Evolutionary conservation across 2,797 vertebrate genomes (phyloP), one percentile per base, ranked within the genome.

Genomic region (Mormyrops boulengeri): DNA sequence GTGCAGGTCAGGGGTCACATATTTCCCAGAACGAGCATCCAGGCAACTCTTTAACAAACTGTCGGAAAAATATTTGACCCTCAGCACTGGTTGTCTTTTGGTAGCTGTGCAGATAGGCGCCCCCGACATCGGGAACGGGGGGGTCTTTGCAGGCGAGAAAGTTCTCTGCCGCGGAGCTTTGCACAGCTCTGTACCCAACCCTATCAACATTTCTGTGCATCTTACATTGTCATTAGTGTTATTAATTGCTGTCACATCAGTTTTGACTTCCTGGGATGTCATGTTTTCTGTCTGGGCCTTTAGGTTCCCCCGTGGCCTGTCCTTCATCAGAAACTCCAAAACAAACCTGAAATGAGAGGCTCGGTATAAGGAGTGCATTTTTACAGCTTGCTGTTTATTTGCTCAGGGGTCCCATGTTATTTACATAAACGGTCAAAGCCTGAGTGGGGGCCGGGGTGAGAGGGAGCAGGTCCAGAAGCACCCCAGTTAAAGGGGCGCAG

Each of bases 1-100:
- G 14, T 0, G 84, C 14, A 0, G 87, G 80, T 93, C 91, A 93
- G 66, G 91, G 91, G 92, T 94, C 90, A 38, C 92, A 92, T 91
- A 91, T 93, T 95, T 94, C 93, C 94, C 92, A 93, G 92, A 92
- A 91, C 87, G 89, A 85, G 89, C 90, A 88, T 92, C 92, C 91
- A 89, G 91, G 89, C 62, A 1, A 55, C 90, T 92, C 92, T 92
- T 94, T 94, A 93, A 90, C 94, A 94, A 92, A 93, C 89, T 92
- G 14, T 73, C 50, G 60, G 90, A 80, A 89, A 90, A 57, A 88
- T 89, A 90, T 90, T 90, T 90, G 53, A 80, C 69, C 88, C 85
- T 84, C 49, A 77, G 88, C 60, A 30, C 53, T 89, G 89, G 80
- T 91, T 89, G 90, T 89, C 90, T 92, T 90, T 69, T 87, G 89